phyloP scores from a whole-genome alignment of 2,797 vertebrate species.

The Lepilemur ruficaudatus region DNA sequence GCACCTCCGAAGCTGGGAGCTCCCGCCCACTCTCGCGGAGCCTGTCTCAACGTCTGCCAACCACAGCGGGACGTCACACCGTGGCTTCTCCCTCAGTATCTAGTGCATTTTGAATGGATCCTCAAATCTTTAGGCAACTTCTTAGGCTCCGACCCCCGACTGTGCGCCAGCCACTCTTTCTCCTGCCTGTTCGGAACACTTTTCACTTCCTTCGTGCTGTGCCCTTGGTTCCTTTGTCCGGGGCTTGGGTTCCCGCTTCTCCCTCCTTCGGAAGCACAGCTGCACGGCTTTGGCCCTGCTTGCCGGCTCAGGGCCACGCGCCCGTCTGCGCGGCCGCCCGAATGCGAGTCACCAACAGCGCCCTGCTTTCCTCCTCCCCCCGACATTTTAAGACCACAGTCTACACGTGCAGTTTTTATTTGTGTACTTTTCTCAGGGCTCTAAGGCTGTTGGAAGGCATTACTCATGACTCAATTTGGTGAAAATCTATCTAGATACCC shows the following conservation, averaged over 20 bases:
- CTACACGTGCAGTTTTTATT: constrained; percentile 49
- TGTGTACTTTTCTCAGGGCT: constrained; percentile 54
- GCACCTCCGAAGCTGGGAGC: not conserved
- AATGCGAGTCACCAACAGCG: fast-evolving
- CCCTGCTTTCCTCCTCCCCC: not conserved
- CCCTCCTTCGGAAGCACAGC: not conserved
- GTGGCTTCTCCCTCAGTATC: not conserved
- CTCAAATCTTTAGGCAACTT: not conserved
- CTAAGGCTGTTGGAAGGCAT: constrained; percentile 58
- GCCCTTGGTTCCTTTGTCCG: not conserved
- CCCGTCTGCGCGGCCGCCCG: not conserved
- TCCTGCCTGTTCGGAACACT: not conserved
- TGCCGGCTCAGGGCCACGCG: not conserved
- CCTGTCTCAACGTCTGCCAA: not conserved
- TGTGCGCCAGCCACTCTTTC: not conserved
- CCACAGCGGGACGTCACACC: not conserved
- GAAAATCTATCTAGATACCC: constrained; percentile 47
- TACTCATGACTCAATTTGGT: constrained; percentile 57
- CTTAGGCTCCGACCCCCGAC: not conserved
- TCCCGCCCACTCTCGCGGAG: fast-evolving
- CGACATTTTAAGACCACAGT: not conserved
- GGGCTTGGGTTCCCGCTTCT: not conserved
- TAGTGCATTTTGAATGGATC: not conserved
- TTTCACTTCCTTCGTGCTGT: not conserved
- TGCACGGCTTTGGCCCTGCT: not conserved